Evolutionary conservation across 2,888 invertebrate genomes (phyloP).

Genomic region (Abrostola tripartita): DNA sequence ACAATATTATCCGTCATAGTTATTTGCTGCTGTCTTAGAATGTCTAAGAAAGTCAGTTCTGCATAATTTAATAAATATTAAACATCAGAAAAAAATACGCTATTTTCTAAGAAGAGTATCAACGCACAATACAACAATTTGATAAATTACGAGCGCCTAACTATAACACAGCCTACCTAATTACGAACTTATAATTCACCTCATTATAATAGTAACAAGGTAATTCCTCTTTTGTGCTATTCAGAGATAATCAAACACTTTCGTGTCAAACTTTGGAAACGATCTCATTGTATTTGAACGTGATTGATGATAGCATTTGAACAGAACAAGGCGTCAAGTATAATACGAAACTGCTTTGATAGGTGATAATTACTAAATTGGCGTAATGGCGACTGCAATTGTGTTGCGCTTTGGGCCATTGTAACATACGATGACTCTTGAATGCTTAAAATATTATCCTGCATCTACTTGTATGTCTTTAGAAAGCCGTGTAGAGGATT

Average conservation of each 20-base stretch:
- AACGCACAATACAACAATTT: not conserved
- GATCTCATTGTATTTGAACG: conserved; percentile 20
- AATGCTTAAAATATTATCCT: not conserved
- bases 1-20: no score
- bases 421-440: not conserved
- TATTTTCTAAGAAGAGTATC: not conserved
- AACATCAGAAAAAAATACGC: not conserved
- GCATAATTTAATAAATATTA: no score
- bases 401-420: not conserved
- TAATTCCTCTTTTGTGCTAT: conserved; percentile 15
- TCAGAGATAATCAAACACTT: conserved; percentile 27
- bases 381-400: conserved; percentile 2
- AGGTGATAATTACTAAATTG: conserved; percentile 15
- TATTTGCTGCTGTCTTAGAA: no score
- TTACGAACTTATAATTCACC: not conserved
- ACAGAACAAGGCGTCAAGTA: conserved; percentile 20
- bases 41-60: no score
- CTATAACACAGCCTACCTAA: not conserved
- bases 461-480: not conserved
- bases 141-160: not conserved
- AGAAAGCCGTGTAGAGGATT: no score
- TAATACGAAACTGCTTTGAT: conserved; percentile 15
- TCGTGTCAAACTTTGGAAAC: conserved; percentile 26
- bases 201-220: conserved; percentile 24
- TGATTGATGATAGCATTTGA: conserved; percentile 42